Evolutionary conservation across 37 sponge, comb jelly and placozoan genomes (phyloP).

Genomic region (Theonella swinhoei): DNA sequence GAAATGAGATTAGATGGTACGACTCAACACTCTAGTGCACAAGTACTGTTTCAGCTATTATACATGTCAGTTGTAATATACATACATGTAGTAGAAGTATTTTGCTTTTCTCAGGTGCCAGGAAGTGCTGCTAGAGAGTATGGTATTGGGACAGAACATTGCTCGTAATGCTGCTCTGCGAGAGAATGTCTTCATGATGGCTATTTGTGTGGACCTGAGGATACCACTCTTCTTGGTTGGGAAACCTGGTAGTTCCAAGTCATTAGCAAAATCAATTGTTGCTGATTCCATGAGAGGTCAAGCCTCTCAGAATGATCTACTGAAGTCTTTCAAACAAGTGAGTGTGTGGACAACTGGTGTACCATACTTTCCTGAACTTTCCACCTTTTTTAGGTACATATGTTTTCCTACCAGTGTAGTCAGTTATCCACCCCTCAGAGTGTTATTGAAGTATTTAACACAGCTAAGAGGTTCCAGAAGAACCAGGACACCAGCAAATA

Average conservation of each 20-base stretch:
- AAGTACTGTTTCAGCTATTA: too few species aligned
- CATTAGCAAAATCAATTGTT: slow-evolving; percentile 84
- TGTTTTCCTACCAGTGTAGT: slow-evolving; percentile 88
- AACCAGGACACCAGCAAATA: slow-evolving; percentile 15
- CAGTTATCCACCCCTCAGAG: slow-evolving; percentile 76
- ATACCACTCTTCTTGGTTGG: slow-evolving; percentile 96
- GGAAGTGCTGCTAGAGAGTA: slow-evolving; percentile 45
- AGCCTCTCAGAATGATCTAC: slow-evolving; percentile 3
- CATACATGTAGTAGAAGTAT: background rate
- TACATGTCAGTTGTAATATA: too few species aligned
- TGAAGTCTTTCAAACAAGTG: slow-evolving; percentile 60
- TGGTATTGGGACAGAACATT: slow-evolving; percentile 61
- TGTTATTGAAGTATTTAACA: slow-evolving; percentile 70
- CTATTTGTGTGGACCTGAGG: slow-evolving; percentile 91
- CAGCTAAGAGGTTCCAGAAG: slow-evolving; percentile 53
- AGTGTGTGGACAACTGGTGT: background rate
- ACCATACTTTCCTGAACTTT: background rate
- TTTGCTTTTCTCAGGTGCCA: slow-evolving; percentile 74
- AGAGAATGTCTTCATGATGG: slow-evolving; percentile 98
- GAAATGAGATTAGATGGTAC: slow-evolving; percentile 70
- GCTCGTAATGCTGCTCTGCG: slow-evolving; percentile 90
- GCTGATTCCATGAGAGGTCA: slow-evolving; percentile 77
- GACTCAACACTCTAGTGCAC: too few species aligned
- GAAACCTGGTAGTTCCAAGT: slow-evolving; percentile 96
- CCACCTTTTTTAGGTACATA: slow-evolving; percentile 39